phyloP scores from a whole-genome alignment of 2,113 vertebrate genomes.

The Eira barbara region DNA sequence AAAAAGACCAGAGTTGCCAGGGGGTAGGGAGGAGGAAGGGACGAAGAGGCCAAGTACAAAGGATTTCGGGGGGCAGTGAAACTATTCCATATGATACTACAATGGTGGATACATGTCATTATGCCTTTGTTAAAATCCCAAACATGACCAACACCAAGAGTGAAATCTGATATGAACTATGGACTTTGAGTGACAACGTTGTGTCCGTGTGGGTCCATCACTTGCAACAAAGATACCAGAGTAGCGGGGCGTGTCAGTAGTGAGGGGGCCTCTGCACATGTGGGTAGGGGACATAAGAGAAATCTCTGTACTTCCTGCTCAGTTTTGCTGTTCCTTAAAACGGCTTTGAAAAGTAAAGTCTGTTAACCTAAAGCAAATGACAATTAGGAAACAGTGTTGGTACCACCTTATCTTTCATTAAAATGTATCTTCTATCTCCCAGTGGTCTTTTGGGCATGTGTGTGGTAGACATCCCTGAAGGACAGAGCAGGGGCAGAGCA shows the following conservation, averaged over 20 bases:
- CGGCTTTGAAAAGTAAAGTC: slow-evolving; percentile 15
- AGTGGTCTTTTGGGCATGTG: background rate
- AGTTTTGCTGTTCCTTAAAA: slow-evolving; percentile 7
- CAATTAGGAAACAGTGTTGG: background rate
- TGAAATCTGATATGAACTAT: background rate
- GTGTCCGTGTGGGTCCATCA: background rate
- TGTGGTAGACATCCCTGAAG: background rate
- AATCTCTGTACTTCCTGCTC: background rate
- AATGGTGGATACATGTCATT: background rate
- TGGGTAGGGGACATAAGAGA: background rate
- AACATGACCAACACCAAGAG: background rate
- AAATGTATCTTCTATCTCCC: background rate
- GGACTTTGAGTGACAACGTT: background rate
- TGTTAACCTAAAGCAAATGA: background rate
- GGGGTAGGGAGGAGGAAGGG: background rate
- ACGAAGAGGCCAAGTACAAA: background rate
- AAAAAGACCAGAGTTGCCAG: background rate
- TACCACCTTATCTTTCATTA: background rate
- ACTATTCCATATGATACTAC: background rate
- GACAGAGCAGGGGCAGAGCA: background rate
- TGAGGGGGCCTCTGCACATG: background rate
- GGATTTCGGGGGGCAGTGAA: background rate
- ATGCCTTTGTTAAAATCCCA: background rate
- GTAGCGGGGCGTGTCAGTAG: background rate
- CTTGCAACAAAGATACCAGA: background rate